phyloP scores from a whole-genome alignment of 2,888 invertebrate genomes.

The Pristionchus japonicus region DNA sequence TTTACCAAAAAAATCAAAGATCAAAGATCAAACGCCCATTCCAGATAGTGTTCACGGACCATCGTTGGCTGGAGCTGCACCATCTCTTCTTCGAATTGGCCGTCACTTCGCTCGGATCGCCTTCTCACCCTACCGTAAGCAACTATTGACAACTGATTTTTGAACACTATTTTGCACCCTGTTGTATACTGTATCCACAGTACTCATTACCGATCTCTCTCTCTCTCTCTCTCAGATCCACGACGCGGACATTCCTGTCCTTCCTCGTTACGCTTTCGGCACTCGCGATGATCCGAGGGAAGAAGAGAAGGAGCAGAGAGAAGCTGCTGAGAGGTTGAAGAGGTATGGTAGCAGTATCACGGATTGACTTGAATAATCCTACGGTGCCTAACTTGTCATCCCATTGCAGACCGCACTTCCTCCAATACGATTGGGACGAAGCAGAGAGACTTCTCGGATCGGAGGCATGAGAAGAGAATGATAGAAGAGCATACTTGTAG shows the following conservation, averaged over 20 bases:
- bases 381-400: neutral
- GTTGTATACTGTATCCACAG: neutral
- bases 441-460: neutral
- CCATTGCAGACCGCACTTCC: slow-evolving; percentile 17
- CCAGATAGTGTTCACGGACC: slow-evolving; percentile 20
- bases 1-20: neutral
- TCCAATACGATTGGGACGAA: slow-evolving; percentile 14
- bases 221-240: too few relatives aligned
- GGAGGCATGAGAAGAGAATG: neutral
- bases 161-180: too few relatives aligned
- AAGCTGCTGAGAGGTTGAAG: too few relatives aligned
- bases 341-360: too few relatives aligned
- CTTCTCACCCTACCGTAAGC: slow-evolving; percentile 20
- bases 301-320: neutral
- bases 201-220: too few relatives aligned
- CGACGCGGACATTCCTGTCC: neutral
- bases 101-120: neutral
- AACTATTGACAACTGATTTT: neutral
- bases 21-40: neutral
- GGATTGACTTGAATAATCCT: too few relatives aligned
- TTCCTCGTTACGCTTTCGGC: slow-evolving; percentile 15
- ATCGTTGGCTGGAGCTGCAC: neutral
- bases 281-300: neutral
- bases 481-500: neutral
- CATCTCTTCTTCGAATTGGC: neutral